Evolutionary conservation across 2,113 vertebrate genomes (phyloP).

Genomic region (Speoplatyrhinus poulsoni): DNA sequence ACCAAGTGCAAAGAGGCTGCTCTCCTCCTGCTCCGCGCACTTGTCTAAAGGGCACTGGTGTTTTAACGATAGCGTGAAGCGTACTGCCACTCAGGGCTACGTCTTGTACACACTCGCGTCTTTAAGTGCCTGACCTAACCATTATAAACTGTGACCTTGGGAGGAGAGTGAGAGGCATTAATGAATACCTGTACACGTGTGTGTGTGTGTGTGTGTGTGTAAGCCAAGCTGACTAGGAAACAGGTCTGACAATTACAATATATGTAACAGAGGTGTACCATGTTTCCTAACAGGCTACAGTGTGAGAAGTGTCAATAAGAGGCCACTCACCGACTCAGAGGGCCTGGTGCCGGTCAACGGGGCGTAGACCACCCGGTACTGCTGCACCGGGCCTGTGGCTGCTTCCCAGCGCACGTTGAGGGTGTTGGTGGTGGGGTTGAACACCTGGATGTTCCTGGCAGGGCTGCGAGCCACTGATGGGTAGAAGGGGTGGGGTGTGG

Average conservation of each 20-base stretch:
- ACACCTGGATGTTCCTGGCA: slow-evolving; percentile 87
- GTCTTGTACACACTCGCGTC: slow-evolving; percentile 7
- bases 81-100: background rate
- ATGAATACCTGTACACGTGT: background rate
- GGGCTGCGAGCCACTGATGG: slow-evolving; percentile 85
- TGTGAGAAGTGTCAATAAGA: background rate
- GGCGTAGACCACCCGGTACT: slow-evolving; percentile 88
- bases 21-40: background rate
- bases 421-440: slow-evolving; percentile 90
- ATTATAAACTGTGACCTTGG: background rate
- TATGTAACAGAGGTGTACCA: too few relatives aligned
- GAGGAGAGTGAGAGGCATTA: background rate
- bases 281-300: too few relatives aligned
- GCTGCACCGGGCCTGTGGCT: slow-evolving; percentile 87
- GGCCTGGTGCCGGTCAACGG: slow-evolving; percentile 80
- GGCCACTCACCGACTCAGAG: slow-evolving; percentile 88
- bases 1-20: background rate
- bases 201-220: slow-evolving; percentile 2
- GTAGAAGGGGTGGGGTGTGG: background rate
- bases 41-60: too few relatives aligned
- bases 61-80: background rate
- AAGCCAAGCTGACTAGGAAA: background rate
- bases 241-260: too few relatives aligned
- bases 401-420: slow-evolving; percentile 94
- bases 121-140: background rate